Evolutionary conservation across 2,797 vertebrate species (phyloP).

Genomic region (Amniataba percoides): DNA sequence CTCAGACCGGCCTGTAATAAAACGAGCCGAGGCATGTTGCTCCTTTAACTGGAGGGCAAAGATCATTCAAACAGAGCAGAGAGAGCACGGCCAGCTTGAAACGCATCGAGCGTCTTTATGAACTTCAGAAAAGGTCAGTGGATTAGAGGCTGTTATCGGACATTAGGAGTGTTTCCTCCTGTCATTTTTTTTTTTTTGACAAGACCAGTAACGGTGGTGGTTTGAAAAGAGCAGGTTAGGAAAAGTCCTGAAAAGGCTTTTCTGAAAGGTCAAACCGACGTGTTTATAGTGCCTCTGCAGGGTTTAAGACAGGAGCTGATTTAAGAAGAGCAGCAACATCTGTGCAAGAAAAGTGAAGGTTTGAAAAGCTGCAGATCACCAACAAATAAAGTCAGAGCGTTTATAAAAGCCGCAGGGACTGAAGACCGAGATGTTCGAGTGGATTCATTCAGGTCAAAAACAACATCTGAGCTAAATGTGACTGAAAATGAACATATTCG

Average conservation of each 20-base stretch:
- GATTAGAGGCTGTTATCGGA: background rate
- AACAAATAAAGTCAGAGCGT: background rate
- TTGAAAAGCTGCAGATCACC: background rate
- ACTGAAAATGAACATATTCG: too few species aligned
- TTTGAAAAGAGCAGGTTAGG: background rate
- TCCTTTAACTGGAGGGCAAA: conserved; percentile 55
- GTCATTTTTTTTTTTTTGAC: conserved; percentile 4
- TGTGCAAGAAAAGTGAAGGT: background rate
- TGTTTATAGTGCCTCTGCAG: background rate
- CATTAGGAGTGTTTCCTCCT: background rate
- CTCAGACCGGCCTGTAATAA: conserved; percentile 57
- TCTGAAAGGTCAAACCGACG: background rate
- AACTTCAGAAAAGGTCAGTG: background rate
- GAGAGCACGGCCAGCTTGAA: conserved; percentile 9
- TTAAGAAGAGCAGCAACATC: background rate
- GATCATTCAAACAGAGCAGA: conserved; percentile 46
- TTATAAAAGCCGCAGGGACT: background rate
- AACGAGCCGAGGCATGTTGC: conserved; percentile 52
- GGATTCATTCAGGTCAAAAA: background rate
- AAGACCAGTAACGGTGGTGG: background rate
- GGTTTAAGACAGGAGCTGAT: background rate
- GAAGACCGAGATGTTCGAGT: background rate
- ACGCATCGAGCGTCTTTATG: background rate
- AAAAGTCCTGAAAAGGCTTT: background rate
- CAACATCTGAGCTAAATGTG: background rate